Evolutionary conservation across 2,797 vertebrate genomes (phyloP), one percentile per base, ranked within the genome.

Genomic region (Euphonia xanthogaster): DNA sequence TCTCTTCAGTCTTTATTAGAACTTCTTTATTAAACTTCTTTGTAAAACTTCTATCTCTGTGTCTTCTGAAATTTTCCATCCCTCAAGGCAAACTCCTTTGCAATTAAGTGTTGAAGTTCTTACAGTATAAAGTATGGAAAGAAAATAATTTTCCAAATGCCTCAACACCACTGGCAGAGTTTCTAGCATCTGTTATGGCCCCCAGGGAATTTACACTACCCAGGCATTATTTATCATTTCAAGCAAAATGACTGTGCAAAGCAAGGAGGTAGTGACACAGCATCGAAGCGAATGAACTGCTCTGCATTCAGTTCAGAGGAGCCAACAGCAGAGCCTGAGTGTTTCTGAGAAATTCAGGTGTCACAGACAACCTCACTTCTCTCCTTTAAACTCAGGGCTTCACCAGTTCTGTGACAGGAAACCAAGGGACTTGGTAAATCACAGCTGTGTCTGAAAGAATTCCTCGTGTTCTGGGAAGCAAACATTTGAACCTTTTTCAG

Each of bases 301-400:
- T 66, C 45, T 61, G 33, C 44, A 60, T 85, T 77, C 33, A 39
- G 7, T 78, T 82, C 42, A 85, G 73, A 75, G 50, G 20, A 89
- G 33, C 35, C 27, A 63, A 28, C 14, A 76, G 51, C 71, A 90
- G 23, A 87, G 27, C 25, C 65, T 25, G n/a, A 50, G 37, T 23
- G 2, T 61, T 70, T 73, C 70, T 16, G 23, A 66, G 55, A 19
- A 0, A 2, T 21, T 61, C 20, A 31, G 53, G 65, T 88, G 55
- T 30, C 68, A 72, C 35, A 58, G 61, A 62, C 5, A 30, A 42
- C 39, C 50, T n/a, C 2, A 6, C 23, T 80, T 74, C 45, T 50
- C 20, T 80, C 12, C n/a, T 1, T 1, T 0, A 0, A 23, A 30
- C 71, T 51, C n/a, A 73, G 65, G 55, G 57, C 10, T 92, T 48